A percentile compares a stretch with the other conserved stretches of the same genome.
These are phyloP conservation scores for Sciurus vulgaris DNA, from an alignment of 2,797 vertebrate species.

Conservation along the genomic window DNA sequence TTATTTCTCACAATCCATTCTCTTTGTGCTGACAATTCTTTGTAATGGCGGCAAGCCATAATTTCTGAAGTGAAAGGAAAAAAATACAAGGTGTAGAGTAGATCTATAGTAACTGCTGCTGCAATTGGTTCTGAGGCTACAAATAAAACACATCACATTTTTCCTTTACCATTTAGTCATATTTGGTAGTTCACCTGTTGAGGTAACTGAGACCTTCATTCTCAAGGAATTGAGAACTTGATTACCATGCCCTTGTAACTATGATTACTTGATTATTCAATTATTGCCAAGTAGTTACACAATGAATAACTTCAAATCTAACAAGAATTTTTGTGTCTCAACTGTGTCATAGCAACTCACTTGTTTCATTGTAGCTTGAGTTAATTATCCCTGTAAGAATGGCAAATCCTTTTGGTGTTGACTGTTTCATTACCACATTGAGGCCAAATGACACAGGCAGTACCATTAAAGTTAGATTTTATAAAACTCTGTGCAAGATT, in stretches of 20 bases:
- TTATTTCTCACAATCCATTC: not conserved
- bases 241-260: not conserved
- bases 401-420: not conserved
- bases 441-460: not conserved
- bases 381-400: not conserved
- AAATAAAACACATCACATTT: not conserved
- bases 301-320: not conserved
- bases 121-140: not conserved
- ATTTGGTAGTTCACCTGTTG: not conserved
- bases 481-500: not conserved
- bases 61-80: not conserved
- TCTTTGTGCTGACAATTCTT: not conserved
- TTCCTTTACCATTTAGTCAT: not conserved
- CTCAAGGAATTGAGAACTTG: not conserved
- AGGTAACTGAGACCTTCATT: not conserved
- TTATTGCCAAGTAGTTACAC: not conserved
- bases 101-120: not conserved
- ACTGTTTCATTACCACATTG: not conserved
- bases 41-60: not conserved
- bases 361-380: not conserved
- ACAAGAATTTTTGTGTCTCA: accelerated
- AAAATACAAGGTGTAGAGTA: not conserved
- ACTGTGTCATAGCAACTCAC: not conserved
- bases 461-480: not conserved
- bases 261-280: not conserved